Conservation (phyloP, 2,888 invertebrate species). For the Isotomurus palustris region DNA sequence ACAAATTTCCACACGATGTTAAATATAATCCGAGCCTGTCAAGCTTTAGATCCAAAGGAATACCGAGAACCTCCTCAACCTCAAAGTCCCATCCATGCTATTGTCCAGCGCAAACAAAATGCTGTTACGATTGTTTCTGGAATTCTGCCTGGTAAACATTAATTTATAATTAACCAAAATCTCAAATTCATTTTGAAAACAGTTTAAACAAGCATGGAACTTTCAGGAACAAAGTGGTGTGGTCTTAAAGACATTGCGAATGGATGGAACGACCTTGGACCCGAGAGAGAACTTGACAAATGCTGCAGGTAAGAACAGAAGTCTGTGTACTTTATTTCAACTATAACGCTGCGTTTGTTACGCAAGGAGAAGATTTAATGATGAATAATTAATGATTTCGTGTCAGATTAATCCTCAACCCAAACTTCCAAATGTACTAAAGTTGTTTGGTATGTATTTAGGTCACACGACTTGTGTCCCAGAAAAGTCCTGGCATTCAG, state of each 20-base stretch:
- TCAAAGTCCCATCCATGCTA: constrained; percentile 19
- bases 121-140: constrained; percentile 45
- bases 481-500: constrained; percentile 68
- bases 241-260: constrained; percentile 83
- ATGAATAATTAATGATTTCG: background rate
- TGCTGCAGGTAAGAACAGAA: constrained; percentile 74
- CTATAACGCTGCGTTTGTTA: background rate
- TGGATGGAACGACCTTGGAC: constrained; percentile 78
- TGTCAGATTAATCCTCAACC: background rate
- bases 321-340: no score
- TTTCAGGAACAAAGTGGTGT: constrained; percentile 82
- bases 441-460: background rate
- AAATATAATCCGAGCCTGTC: constrained; percentile 43
- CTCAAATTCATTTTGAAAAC: background rate
- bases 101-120: constrained; percentile 26
- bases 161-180: background rate
- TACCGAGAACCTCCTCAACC: background rate
- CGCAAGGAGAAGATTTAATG: background rate
- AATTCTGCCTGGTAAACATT: constrained; percentile 60
- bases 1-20: constrained; percentile 41
- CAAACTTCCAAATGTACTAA: background rate
- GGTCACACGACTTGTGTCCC: constrained; percentile 82
- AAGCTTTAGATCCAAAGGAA: constrained; percentile 30
- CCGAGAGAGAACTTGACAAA: constrained; percentile 63
- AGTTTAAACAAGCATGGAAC: background rate